A percentile compares a stretch with the other conserved stretches of the same genome.
phyloP scores from a whole-genome alignment of 2,113 vertebrate species.

The Tamias sibiricus region DNA sequence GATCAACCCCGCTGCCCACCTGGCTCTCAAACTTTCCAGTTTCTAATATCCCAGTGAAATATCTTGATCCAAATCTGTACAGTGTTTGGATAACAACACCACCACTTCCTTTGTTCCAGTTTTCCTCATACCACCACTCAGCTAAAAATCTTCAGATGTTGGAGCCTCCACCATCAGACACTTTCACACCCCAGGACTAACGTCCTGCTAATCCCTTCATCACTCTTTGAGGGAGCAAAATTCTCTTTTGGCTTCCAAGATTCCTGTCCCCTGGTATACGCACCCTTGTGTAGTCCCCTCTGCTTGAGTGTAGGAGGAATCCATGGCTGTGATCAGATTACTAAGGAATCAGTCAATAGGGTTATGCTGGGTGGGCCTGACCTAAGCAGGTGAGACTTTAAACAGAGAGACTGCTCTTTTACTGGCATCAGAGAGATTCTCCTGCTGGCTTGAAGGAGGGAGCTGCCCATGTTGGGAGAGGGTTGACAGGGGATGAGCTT shows the following conservation, averaged over 20 bases:
- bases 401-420: not conserved
- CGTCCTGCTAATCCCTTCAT: not conserved
- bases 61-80: not conserved
- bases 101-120: not conserved
- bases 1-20: not conserved
- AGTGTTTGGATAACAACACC: not conserved
- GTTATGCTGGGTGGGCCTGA: not conserved
- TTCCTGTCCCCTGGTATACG: not conserved
- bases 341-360: not conserved
- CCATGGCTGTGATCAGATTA: not conserved
- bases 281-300: fast-evolving
- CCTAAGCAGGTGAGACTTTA: not conserved
- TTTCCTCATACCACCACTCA: not conserved
- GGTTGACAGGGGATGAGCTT: too few species aligned
- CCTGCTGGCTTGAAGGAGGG: not conserved
- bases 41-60: not conserved
- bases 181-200: not conserved
- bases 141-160: not conserved
- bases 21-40: not conserved
- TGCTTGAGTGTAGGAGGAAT: not conserved
- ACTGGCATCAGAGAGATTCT: not conserved
- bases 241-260: not conserved
- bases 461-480: not conserved
- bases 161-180: not conserved
- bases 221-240: not conserved